These are phyloP conservation scores for Plagiodera versicolora DNA, from an alignment of 2,888 invertebrate species.

Conservation along the genomic window DNA sequence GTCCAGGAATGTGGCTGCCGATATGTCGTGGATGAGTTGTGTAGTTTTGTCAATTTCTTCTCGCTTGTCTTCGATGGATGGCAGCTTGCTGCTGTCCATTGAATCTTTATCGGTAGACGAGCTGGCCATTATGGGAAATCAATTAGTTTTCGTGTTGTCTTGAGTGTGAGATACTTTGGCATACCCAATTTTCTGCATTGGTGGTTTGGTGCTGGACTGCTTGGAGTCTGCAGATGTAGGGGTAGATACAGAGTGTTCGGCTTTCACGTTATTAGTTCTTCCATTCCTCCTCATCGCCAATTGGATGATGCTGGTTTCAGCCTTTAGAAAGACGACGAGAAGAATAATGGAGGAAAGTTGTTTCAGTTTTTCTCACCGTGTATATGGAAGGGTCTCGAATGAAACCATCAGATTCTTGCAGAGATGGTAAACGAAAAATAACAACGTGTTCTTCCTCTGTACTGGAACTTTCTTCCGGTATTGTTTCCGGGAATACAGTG, in stretches of 20 bases:
- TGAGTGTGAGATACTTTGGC: too few relatives aligned
- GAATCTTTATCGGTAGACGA: constrained; percentile 78
- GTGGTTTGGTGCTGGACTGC: constrained; percentile 53
- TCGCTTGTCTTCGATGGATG: constrained; percentile 41
- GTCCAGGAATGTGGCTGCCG: constrained; percentile 93
- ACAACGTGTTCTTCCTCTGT: constrained; percentile 92
- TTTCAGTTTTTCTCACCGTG: constrained; percentile 67
- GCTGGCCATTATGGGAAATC: constrained; percentile 42
- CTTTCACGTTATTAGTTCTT: constrained; percentile 55
- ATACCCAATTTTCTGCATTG: constrained; percentile 66
- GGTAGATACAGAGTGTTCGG: constrained; percentile 56
- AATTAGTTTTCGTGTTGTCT: too few relatives aligned
- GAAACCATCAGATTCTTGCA: constrained; percentile 70
- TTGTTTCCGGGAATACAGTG: constrained; percentile 87
- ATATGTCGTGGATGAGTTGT: constrained; percentile 58
- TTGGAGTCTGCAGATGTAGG: constrained; percentile 48
- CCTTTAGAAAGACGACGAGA: constrained; percentile 51
- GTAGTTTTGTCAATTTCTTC: constrained; percentile 23
- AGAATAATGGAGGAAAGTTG: too few relatives aligned
- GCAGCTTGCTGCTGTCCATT: constrained; percentile 61
- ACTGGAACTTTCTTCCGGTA: constrained; percentile 90
- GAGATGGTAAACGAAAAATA: constrained; percentile 80
- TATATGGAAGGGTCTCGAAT: constrained; percentile 79
- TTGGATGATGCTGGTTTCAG: constrained; percentile 80
- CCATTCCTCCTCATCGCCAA: constrained; percentile 58